These are phyloP conservation scores for Reinhardtius hippoglossoides DNA, from an alignment of 2,113 vertebrate genomes.

Conservation along the genomic window DNA sequence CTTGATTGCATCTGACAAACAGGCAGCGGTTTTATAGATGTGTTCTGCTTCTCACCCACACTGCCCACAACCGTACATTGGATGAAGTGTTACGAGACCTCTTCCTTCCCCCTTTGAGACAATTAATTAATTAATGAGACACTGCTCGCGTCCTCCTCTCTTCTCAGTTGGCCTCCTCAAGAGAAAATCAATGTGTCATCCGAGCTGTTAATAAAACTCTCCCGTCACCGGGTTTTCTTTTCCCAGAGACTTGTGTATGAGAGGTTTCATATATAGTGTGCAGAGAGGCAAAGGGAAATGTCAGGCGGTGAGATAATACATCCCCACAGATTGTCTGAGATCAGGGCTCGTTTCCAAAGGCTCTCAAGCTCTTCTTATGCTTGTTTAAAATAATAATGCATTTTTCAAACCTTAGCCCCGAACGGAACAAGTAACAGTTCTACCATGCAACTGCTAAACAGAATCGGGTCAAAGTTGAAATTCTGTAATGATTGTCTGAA, in stretches of 20 bases:
- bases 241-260: slow-evolving; percentile 46
- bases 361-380: neutral
- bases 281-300: slow-evolving; percentile 44
- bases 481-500: neutral
- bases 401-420: neutral
- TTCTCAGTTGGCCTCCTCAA: slow-evolving; percentile 63
- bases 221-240: slow-evolving; percentile 33
- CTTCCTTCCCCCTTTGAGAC: slow-evolving; percentile 37
- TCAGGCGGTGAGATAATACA: slow-evolving; percentile 32
- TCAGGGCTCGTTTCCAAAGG: neutral
- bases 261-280: slow-evolving; percentile 31
- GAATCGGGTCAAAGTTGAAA: no score
- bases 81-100: slow-evolving; percentile 38
- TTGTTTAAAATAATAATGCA: slow-evolving; percentile 2
- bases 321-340: neutral
- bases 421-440: no score
- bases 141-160: slow-evolving; percentile 49
- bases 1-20: slow-evolving; percentile 15
- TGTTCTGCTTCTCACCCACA: slow-evolving; percentile 28
- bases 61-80: slow-evolving; percentile 32
- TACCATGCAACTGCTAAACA: no score
- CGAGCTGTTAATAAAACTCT: slow-evolving; percentile 54
- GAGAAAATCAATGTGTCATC: slow-evolving; percentile 72
- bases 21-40: slow-evolving; percentile 1
- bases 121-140: slow-evolving; percentile 77